Conservation (phyloP, 30 jellyfish, hydroid and myxozoan species). For the Pelagia noctiluca region DNA sequence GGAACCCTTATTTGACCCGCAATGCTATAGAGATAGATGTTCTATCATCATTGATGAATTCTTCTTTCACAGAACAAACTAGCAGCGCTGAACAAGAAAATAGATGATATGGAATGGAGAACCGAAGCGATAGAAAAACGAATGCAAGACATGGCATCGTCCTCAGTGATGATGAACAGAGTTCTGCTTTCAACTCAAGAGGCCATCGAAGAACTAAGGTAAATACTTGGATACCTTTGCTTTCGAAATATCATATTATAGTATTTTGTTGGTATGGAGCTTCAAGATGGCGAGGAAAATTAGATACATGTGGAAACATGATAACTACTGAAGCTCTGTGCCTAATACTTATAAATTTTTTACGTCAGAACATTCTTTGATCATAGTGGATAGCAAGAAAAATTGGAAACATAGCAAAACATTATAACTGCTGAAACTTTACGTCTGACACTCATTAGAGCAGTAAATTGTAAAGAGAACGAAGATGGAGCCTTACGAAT, state of each 20-base stretch:
- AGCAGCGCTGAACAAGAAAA: not conserved
- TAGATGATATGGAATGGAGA: conserved; percentile 73
- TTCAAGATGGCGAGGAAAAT: too few species aligned
- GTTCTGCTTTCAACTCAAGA: conserved; percentile 58
- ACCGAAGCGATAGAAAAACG: conserved; percentile 71
- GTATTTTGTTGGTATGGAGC: not conserved
- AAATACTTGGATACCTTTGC: not conserved
- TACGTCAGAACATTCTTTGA: too few species aligned
- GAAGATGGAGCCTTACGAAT: too few species aligned
- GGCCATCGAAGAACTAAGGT: conserved; percentile 81
- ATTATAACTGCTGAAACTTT: too few species aligned
- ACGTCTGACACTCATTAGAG: too few species aligned
- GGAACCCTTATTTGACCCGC: too few species aligned
- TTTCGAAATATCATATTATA: not conserved
- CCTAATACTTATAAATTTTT: too few species aligned
- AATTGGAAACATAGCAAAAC: too few species aligned
- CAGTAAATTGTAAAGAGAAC: too few species aligned
- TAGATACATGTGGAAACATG: too few species aligned
- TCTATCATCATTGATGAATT: not conserved
- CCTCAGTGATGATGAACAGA: conserved; percentile 80
- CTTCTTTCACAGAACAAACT: conserved; percentile 18
- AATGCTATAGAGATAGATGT: not conserved
- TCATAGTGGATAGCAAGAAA: too few species aligned
- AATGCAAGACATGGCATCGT: conserved; percentile 78
- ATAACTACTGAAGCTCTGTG: too few species aligned